Evolutionary conservation across 2,797 vertebrate genomes (phyloP), one percentile per base, ranked within the genome.

Genomic region (Anabacerthia variegaticeps): DNA sequence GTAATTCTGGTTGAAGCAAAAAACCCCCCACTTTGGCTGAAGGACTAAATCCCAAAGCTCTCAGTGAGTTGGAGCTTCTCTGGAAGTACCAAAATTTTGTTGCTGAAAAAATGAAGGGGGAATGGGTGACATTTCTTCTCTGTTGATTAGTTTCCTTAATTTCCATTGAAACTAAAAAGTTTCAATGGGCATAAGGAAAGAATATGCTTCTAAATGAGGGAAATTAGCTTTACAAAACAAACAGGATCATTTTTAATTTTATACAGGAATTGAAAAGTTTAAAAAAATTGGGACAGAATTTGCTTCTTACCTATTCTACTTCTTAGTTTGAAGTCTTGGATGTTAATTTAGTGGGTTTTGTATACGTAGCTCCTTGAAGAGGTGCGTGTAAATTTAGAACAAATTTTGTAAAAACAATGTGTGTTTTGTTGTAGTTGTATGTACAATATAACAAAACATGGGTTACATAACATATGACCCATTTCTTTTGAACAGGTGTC

Each of bases 401-500:
- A 48, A 34, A 37, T 82, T 88, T 73, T 94, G 21, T 82, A 41
- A 83, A 80, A 69, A 17, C 51, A 7, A 5, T 52, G 6, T 27
- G 30, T 58, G 11, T 58, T 89, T 71, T 90, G 8, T 48, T 69
- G 43, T 61, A 32, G 20, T 43, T 6, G 2, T 20, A 30, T 44
- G n/a, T 69, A 20, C 32, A 67, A 34, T 7, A 23, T 75, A 80
- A 71, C 7, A 2, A 59, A 22, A 68, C 4, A 1, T 58, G 63
- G 23, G 23, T 46, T 46, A 3, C 37, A 41, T 67, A 30, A 73
- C 3, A 1, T 61, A 24, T 66, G 54, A 74, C 27, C 32, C 26
- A 7, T 97, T 83, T 98, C 48, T 96, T 75, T 75, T 83, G 87
- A 54, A 86, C 97, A 99, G 99, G 98, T 96, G 99, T 99, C 94